Conservation (phyloP, 2,888 invertebrate species). For the Agonopterix subpropinquella region DNA sequence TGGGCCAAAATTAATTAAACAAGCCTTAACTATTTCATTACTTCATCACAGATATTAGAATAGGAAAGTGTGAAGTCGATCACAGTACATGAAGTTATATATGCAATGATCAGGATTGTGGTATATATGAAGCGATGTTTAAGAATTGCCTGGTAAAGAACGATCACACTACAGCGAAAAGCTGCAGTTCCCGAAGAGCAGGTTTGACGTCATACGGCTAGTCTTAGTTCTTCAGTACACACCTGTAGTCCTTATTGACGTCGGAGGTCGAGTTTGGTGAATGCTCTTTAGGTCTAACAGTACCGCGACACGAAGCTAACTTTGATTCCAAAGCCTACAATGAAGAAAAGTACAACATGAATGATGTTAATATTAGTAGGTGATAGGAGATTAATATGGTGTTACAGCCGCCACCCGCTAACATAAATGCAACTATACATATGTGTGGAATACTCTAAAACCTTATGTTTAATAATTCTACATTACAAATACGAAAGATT, state of each 20-base stretch:
- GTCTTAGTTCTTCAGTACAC: slow-evolving; percentile 70
- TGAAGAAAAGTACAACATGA: slow-evolving; percentile 71
- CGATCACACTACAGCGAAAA: slow-evolving; percentile 9
- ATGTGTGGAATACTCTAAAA: no score
- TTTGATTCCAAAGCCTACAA: slow-evolving; percentile 82
- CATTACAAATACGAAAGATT: no score
- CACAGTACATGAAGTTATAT: slow-evolving; percentile 27
- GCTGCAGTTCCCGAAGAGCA: slow-evolving; percentile 15
- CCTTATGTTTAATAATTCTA: no score
- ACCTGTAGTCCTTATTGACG: slow-evolving; percentile 75
- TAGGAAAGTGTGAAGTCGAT: slow-evolving; percentile 57
- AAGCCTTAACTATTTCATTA: slow-evolving; percentile 51
- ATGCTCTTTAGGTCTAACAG: slow-evolving; percentile 73
- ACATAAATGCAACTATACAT: neutral
- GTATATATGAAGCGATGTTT: slow-evolving; percentile 30
- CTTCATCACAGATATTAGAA: slow-evolving; percentile 66
- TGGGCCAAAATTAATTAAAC: slow-evolving; percentile 50
- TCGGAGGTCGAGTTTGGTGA: slow-evolving; percentile 67
- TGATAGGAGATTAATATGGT: slow-evolving; percentile 33
- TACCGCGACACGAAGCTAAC: slow-evolving; percentile 79
- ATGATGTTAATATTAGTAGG: slow-evolving; percentile 66
- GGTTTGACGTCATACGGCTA: slow-evolving; percentile 19
- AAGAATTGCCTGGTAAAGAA: slow-evolving; percentile 13
- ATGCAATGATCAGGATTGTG: slow-evolving; percentile 35
- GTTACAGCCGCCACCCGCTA: slow-evolving; percentile 35